phyloP scores from a whole-genome alignment of 2,797 vertebrate species.

The Okamejei kenojei region DNA sequence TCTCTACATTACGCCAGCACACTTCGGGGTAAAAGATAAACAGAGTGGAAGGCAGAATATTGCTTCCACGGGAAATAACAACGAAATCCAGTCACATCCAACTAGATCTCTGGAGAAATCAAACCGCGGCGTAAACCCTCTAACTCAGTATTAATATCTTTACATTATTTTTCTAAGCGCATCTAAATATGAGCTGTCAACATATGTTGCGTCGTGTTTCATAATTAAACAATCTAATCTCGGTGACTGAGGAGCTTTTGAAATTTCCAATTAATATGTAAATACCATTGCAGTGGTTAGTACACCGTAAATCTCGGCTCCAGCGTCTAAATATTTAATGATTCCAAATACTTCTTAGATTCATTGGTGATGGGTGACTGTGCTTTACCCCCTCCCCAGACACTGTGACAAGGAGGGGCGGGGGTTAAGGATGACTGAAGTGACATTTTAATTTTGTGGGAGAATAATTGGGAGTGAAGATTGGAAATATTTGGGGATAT shows the following conservation, averaged over 20 bases:
- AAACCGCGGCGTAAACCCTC: too few relatives aligned
- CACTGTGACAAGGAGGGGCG: neutral
- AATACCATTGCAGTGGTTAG: neutral
- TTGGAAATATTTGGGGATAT: too few relatives aligned
- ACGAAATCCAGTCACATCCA: neutral
- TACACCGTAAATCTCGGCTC: neutral
- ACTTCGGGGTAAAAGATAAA: neutral
- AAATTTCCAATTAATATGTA: conserved; percentile 20
- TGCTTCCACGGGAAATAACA: neutral
- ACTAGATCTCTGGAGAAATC: neutral
- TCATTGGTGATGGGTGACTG: neutral
- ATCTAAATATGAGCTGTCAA: neutral
- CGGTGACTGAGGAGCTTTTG: neutral
- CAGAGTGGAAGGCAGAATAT: neutral
- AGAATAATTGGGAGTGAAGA: too few relatives aligned
- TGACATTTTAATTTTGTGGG: neutral
- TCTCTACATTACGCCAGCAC: neutral
- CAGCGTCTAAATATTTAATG: neutral
- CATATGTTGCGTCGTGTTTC: neutral
- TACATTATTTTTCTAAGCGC: neutral
- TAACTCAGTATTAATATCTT: neutral
- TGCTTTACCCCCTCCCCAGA: neutral
- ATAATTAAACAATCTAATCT: neutral
- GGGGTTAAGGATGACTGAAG: neutral
- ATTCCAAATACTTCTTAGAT: neutral